Evolutionary conservation across 2,797 vertebrate species (phyloP).

Genomic region (Cichlasoma orientale): DNA sequence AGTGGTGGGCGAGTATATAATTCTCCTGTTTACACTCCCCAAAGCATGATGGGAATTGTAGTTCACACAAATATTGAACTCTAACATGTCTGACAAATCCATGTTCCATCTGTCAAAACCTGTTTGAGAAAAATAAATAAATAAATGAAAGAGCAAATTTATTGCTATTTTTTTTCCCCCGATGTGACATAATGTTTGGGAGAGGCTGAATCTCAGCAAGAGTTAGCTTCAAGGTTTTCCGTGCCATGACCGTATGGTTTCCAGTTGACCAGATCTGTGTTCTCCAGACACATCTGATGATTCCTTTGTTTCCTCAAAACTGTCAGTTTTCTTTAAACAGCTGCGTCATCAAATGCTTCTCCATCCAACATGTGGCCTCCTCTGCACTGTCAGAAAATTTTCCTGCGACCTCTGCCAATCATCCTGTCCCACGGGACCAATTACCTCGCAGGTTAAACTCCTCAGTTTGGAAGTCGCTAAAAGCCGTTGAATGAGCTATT

Average conservation of each 20-base stretch:
- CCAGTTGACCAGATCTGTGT: slow-evolving; percentile 32
- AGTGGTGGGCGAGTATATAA: too few relatives aligned
- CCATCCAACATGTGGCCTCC: slow-evolving; percentile 42
- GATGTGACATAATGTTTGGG: background rate
- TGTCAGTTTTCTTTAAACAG: slow-evolving; percentile 56
- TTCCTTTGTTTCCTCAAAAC: slow-evolving; percentile 50
- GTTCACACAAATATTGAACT: background rate
- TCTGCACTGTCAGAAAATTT: background rate
- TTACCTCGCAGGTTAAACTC: slow-evolving; percentile 56
- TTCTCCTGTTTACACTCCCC: background rate
- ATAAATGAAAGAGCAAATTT: background rate
- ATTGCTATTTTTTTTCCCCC: background rate
- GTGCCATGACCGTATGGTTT: slow-evolving; percentile 33
- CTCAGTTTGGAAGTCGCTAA: slow-evolving; percentile 41
- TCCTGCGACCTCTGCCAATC: slow-evolving; percentile 18
- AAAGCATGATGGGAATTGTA: background rate
- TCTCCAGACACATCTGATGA: slow-evolving; percentile 61
- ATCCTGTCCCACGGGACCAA: slow-evolving; percentile 19
- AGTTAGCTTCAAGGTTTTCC: slow-evolving; percentile 20
- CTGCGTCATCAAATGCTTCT: slow-evolving; percentile 40
- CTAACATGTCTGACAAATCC: too few relatives aligned
- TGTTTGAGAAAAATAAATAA: too few relatives aligned
- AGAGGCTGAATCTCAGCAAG: background rate
- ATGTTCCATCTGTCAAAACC: too few relatives aligned
- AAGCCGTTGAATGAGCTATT: slow-evolving; percentile 43